Evolutionary conservation across 2,797 vertebrate species (phyloP).

Genomic region (Sebastiscus tertius): DNA sequence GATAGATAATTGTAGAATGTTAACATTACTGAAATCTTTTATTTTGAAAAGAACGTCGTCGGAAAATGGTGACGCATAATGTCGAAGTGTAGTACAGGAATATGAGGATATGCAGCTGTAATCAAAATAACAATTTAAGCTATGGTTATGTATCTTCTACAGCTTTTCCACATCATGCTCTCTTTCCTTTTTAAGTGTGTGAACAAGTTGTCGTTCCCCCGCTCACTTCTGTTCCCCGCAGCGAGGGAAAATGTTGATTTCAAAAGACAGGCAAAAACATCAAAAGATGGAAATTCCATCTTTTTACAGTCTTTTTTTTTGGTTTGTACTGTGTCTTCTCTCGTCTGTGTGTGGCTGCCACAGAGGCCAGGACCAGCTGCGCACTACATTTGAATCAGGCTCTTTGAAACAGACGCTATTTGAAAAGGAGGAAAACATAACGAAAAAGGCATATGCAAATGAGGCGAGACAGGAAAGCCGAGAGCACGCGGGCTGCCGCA

Average conservation of each 20-base stretch:
- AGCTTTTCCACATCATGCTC: background rate
- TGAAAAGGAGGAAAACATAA: constrained; percentile 55
- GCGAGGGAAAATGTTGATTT: constrained; percentile 35
- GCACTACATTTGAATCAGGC: constrained; percentile 41
- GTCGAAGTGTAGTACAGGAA: background rate
- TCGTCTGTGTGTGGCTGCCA: constrained; percentile 28
- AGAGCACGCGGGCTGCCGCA: constrained; percentile 9
- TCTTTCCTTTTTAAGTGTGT: background rate
- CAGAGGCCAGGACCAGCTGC: constrained; percentile 40
- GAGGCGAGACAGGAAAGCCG: constrained; percentile 10
- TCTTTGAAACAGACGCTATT: constrained; percentile 58
- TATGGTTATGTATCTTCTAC: background rate
- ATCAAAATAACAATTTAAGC: background rate
- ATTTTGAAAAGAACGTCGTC: background rate
- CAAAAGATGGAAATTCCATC: constrained; percentile 35
- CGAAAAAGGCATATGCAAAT: constrained; percentile 56
- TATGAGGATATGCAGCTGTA: background rate
- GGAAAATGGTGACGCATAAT: too few species aligned
- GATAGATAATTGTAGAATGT: background rate
- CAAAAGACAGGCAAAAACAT: constrained; percentile 29
- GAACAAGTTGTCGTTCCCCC: constrained; percentile 14
- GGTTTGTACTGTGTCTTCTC: constrained; percentile 23
- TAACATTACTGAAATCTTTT: background rate
- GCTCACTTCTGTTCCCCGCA: constrained; percentile 4
- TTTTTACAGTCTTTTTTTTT: background rate